phyloP scores from a whole-genome alignment of 2,888 invertebrate species.

The Diarsia brunnea region DNA sequence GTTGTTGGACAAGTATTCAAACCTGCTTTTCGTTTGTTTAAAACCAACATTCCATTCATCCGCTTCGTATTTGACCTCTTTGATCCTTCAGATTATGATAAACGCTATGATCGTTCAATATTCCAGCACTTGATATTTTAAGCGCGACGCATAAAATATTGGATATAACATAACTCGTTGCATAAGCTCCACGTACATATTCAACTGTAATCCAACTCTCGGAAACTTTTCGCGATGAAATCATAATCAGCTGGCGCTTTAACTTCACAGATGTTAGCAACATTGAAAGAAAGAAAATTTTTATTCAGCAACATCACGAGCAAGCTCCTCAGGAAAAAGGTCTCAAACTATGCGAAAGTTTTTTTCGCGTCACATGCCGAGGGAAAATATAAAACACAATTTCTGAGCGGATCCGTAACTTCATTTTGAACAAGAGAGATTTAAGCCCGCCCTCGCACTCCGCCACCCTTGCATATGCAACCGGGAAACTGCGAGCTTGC shows the following conservation, averaged over 20 bases:
- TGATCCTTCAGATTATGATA: conserved; percentile 34
- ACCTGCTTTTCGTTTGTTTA: conserved; percentile 48
- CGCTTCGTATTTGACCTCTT: conserved; percentile 35
- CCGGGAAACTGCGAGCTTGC: conserved; percentile 74
- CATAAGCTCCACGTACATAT: conserved; percentile 27
- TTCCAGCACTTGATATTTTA: conserved; percentile 26
- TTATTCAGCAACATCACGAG: conserved; percentile 61
- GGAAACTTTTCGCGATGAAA: conserved; percentile 44
- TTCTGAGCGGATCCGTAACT: conserved; percentile 86
- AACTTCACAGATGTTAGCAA: conserved; percentile 61
- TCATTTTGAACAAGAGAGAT: conserved; percentile 86
- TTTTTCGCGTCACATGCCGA: conserved; percentile 80
- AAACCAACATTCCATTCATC: conserved; percentile 53
- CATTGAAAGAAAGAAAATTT: conserved; percentile 65
- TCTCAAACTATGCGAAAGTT: conserved; percentile 80
- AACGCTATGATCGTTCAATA: conserved; percentile 22
- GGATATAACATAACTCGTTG: conserved; percentile 22
- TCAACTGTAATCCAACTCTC: conserved; percentile 39
- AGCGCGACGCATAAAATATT: conserved; percentile 31
- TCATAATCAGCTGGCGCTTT: conserved; percentile 52
- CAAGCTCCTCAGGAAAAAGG: conserved; percentile 72
- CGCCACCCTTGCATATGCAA: conserved; percentile 82
- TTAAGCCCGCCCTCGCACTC: conserved; percentile 74
- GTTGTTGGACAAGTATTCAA: conserved; percentile 36
- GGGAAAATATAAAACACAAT: conserved; percentile 86